phyloP scores from a whole-genome alignment of 2,888 invertebrate genomes.

The Megaustenia siamemsis region DNA sequence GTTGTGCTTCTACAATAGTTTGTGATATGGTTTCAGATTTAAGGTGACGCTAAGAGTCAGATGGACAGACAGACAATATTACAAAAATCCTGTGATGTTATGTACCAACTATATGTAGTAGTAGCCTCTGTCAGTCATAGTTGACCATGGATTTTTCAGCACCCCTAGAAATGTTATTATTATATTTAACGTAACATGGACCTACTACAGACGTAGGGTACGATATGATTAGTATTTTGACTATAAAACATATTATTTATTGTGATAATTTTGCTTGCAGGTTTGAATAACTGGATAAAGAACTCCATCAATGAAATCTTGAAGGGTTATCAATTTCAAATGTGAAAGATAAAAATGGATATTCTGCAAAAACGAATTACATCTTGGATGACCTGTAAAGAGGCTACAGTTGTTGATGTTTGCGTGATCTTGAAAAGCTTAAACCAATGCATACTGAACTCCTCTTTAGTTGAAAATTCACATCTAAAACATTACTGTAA shows the following conservation, averaged over 20 bases:
- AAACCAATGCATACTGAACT: not conserved
- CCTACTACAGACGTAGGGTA: too few relatives aligned
- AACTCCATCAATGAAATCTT: not conserved
- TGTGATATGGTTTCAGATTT: too few relatives aligned
- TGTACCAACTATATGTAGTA: too few relatives aligned
- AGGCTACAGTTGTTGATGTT: conserved; percentile 4
- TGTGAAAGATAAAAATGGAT: not conserved
- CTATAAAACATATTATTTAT: not conserved
- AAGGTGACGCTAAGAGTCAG: too few relatives aligned
- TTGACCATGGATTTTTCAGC: too few relatives aligned
- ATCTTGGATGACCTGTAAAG: not conserved
- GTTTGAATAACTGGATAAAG: not conserved
- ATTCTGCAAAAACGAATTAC: not conserved
- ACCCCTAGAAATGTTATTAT: too few relatives aligned
- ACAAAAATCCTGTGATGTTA: too few relatives aligned
- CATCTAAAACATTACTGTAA: conserved; percentile 55
- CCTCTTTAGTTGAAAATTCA: not conserved
- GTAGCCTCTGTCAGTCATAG: too few relatives aligned
- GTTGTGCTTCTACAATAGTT: too few relatives aligned
- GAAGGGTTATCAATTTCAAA: not conserved
- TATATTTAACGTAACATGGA: too few relatives aligned
- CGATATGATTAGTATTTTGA: too few relatives aligned
- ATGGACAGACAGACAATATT: too few relatives aligned
- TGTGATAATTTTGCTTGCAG: not conserved
- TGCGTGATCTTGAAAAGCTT: conserved; percentile 12